Evolutionary conservation across 2,797 vertebrate species (phyloP), one percentile per base, ranked within the genome.

Genomic region (Cyclopterus lumpus): DNA sequence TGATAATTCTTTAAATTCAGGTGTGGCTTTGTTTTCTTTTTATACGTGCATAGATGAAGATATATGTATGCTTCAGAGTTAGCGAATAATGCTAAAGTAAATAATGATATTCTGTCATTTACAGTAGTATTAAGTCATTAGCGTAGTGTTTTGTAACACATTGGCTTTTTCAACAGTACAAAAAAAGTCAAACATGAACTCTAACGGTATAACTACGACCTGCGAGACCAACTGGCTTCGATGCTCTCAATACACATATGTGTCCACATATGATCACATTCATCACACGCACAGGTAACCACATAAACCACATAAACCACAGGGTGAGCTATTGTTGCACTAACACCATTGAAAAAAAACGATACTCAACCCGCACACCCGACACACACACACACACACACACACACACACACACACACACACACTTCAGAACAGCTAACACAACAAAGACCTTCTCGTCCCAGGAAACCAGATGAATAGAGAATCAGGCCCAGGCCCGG

Each of bases 301-400:
- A 63, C 70, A 34, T 20, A 57, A 32, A 32, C 30, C 30, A 32
- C 30, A 32, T 28, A n/a, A 66, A 68, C 67, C 51, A 34, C 58
- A 71, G 42, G 40, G n/a, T 69, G 70, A 82, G 63, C 42, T 73
- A 73, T 72, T 49, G 55, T 72, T 49, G 51, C 36, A 82, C 16
- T 28, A 34, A 73, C 66, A 85, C 24, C 64, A 26, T 61, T 67
- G 42, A 34, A 79, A 80, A 65, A 80, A 73, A 69, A 62, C 32
- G 32, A 49, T 28, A 30, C 58, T 54, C 62, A 32, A 49, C 48
- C 48, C 4, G 48, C 64, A 20, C 63, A 77, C 53, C 36, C 42
- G 73, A 55, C 20, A 28, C 62, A 16, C 61, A 75, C 51, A 48
- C 38, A 73, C 18, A 22, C 48, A 38, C 30, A 55, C n/a, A 44